Percentiles rank a stretch among this genome's conserved stretches.
Evolutionary conservation across 2,797 vertebrate species (phyloP).

Genomic region (Epinephelus awoara): DNA sequence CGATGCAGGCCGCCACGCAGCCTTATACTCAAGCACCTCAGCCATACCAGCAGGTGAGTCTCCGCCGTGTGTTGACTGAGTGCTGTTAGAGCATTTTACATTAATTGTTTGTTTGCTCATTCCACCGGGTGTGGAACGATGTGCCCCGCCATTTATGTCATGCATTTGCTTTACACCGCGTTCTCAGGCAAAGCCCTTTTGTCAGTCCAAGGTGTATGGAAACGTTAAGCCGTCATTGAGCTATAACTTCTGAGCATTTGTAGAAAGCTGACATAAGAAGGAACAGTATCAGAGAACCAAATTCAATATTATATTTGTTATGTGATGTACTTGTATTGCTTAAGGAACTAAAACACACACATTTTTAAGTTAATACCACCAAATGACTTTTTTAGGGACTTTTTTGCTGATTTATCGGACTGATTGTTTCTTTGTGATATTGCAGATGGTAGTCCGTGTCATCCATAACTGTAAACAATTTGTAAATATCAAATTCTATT

Average conservation of each 20-base stretch:
- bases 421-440: neutral
- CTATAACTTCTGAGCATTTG: neutral
- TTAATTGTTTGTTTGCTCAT: neutral
- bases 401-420: neutral
- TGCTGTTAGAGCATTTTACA: conserved; percentile 5
- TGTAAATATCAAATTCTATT: neutral
- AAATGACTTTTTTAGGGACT: neutral
- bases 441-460: neutral
- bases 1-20: conserved; percentile 83
- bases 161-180: neutral
- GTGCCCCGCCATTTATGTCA: neutral
- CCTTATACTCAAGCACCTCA: conserved; percentile 88
- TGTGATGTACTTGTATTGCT: neutral
- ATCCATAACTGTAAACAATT: neutral
- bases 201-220: neutral
- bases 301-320: neutral
- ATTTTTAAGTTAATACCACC: neutral
- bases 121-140: neutral
- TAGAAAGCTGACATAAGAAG: neutral
- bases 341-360: neutral
- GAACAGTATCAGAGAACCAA: neutral
- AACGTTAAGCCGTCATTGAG: neutral
- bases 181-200: neutral
- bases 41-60: conserved; percentile 90
- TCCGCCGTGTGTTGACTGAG: neutral